Evolutionary conservation across 1,140 invertebrate species (phyloP).

Genomic region (Zaprionus tsacasi): DNA sequence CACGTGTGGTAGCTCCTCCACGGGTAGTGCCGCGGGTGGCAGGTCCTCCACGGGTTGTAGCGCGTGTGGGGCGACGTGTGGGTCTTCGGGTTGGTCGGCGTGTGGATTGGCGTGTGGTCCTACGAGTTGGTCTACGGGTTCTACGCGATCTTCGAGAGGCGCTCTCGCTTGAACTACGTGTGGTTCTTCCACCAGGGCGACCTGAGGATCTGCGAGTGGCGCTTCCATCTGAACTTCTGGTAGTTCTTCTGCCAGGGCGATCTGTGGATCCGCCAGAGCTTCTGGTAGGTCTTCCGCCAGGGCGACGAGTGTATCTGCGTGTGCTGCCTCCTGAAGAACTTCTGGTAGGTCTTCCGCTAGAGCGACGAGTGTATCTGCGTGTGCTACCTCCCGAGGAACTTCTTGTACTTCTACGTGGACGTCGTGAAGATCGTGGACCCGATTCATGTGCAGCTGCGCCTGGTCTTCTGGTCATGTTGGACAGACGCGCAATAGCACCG

Average conservation of each 20-base stretch:
- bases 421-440: background rate
- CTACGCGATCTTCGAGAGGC: too few species aligned
- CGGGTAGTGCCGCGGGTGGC: too few species aligned
- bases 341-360: background rate
- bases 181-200: background rate
- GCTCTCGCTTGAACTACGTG: background rate
- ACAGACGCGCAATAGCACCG: slow-evolving; percentile 2
- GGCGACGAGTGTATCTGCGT: background rate
- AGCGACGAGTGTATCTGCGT: background rate
- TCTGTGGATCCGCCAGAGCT: too few species aligned
- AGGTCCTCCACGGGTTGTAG: background rate
- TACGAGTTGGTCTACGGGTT: background rate
- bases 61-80: background rate
- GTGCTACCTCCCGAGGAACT: background rate
- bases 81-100: background rate
- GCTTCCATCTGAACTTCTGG: background rate
- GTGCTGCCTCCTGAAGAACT: too few species aligned
- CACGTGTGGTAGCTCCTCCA: too few species aligned
- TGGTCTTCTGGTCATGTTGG: slow-evolving; percentile 1
- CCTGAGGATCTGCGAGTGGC: background rate
- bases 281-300: background rate
- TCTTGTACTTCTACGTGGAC: background rate
- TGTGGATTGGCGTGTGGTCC: slow-evolving; percentile 2
- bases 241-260: background rate
- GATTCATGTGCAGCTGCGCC: background rate